Evolutionary conservation across 2,888 invertebrate genomes (phyloP), one percentile per base, ranked within the genome.

Genomic region (Pseudococcus longispinus): DNA sequence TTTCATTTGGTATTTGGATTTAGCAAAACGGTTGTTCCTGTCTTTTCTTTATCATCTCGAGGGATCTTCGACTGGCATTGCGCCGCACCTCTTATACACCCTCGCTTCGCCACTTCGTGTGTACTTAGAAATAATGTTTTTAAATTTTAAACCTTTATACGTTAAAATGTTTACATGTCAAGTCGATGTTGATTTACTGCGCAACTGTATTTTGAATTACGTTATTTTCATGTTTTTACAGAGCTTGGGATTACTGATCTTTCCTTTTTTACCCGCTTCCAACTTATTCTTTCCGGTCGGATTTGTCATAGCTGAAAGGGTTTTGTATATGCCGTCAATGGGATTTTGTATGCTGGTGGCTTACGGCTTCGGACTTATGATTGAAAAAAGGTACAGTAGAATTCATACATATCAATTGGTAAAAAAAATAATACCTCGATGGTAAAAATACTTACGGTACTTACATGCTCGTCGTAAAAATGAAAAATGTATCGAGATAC

Each of bases 241-340:
- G 96, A 95, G 96, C 89, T 92, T 98, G 89, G 95, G 97, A 60
- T 93, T 98, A 90, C 93, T 97, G 90, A 94, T 96, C 87, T 92
- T 98, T 87, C 98, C 98, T 85, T 98, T 98, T 91, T 92, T 98
- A 88, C 98, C 98, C 86, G 98, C 98, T 0, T 98, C 98, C 85
- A 98, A 98, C 92, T 93, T 98, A 83, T 98, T 98, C 92, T 98
- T 98, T 92, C 97, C 98, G 0, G 98, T 98, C 85, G 98, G 98
- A 1, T 98, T 98, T 91, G 98, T 98, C 88, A 95, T 98, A 44
- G 98, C 98, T 1, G 98, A 98, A 91, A 92, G 98, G 89, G 95
- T 98, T 80, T 93, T 98, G 5, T 98, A 98, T 91, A 97, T 97
- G 92, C 98, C 98, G 0, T 98, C 98, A 18, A 98, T 98, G 97